Base-by-base conservation (phyloP, 2,888 invertebrate genomes). In the Andrena marginata region DNA sequence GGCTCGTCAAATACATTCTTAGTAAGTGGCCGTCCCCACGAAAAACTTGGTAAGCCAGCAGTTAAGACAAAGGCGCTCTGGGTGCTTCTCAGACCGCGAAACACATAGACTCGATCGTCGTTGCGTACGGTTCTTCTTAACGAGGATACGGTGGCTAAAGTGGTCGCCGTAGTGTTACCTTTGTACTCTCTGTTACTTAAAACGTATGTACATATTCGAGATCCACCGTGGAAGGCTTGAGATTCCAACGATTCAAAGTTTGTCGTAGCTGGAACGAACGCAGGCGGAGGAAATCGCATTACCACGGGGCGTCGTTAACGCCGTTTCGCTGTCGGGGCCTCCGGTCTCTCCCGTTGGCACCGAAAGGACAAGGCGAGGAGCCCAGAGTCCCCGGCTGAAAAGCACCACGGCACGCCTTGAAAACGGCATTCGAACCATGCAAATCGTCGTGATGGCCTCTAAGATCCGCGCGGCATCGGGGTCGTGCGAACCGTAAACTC, bases 401-500 rank as follows among this genome's bases (percentile, higher is more conserved):
- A 76, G 65, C 78, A 56, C 70, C 80, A 77, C 80, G 89, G 83
- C 85, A 82, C 88, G 88, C 88, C 88, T 89, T 77, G 85, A 73
- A 78, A 86, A 80, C 80, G 83, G 84, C 85, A 81, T 89, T 87
- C 82, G 84, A 87, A 85, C 86, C 87, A 87, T 90, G 89, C 87
- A 87, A 89, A 89, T 89, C 77, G 87, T 84, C 90, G 84, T 87
- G 83, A 84, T 83, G 87, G 86, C 86, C 89, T 87, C 85, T 84
- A 82, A 85, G 89, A 88, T 87, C 86, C 84, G 62, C 83, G 69
- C 83, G 69, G 79, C 83, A 71, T 85, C 85, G 89, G 87, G 90
- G 89, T 90, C 90, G 90, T 89, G 89, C 86, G 90, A 90, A 90
- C 90, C 85, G 85, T 90, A 90, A 89, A 89, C 87, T 82, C 77